Conservation (phyloP, 2,113 vertebrate genomes). For the Ageneiosus marmoratus region DNA sequence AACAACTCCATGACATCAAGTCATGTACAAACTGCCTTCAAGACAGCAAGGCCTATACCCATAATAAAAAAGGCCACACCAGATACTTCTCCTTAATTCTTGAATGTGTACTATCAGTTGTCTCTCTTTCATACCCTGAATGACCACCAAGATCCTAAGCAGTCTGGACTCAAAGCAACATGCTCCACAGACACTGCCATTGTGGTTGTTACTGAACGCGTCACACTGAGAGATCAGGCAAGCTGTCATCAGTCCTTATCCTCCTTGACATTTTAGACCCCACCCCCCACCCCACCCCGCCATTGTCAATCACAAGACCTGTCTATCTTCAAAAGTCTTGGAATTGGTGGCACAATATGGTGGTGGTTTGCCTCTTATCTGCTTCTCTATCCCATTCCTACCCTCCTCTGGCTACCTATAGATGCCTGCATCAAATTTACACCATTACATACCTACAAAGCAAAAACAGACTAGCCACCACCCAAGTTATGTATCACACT, state of each 20-base stretch:
- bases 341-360: not conserved
- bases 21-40: not conserved
- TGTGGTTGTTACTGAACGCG: not conserved
- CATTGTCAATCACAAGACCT: not conserved
- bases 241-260: not conserved
- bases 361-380: not conserved
- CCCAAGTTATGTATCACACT: not conserved
- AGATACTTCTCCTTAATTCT: not conserved
- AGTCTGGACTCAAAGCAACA: not conserved
- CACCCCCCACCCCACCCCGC: too few relatives aligned
- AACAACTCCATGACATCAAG: not conserved
- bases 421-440: not conserved
- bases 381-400: not conserved
- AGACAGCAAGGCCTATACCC: not conserved
- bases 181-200: not conserved
- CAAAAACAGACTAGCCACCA: not conserved
- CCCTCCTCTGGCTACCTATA: not conserved
- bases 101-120: not conserved
- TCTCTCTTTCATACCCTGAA: not conserved
- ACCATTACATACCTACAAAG: not conserved
- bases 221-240: not conserved
- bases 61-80: not conserved
- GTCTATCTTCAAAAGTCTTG: not conserved
- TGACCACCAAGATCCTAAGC: not conserved
- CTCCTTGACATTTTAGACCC: not conserved